Base-by-base conservation (phyloP, 2,113 vertebrate genomes). In the Coptodon bakossiorum region DNA sequence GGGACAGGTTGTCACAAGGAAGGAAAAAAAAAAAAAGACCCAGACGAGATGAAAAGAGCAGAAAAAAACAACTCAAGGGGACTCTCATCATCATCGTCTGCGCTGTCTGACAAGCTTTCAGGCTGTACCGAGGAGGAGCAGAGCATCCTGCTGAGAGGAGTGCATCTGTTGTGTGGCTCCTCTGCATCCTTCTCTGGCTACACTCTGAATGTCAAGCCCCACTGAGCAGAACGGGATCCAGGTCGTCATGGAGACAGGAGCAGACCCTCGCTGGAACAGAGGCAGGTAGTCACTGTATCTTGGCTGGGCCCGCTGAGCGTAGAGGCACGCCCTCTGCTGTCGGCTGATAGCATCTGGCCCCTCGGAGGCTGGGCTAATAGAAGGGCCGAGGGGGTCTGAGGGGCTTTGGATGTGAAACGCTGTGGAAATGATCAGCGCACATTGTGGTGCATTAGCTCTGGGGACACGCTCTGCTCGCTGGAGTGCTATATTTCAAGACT, bases 161-260 rank as follows among this genome's bases (percentile, higher is more conserved):
- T 90, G 93, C 93, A 94, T 94, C 94, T 95, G 92, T 89, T 95
- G 89, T 92, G 92, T 88, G 89, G 76, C 90, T 94, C 89, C 88
- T 87, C 93, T 93, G 92, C 94, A 94, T 95, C 94, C 91, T 89
- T 93, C 89, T 90, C 89, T 88, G 56, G 93, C 94, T 94, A 87
- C 93, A 91, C 94, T 94, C 89, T 95, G 94, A 96, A 95, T 95
- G 95, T 96, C 94, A 95, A 94, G 94, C 92, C 93, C 92, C 81
- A 76, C 86, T 88, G 93, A 95, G 81, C 94, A 95, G 94, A 93
- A 91, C 94, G 88, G 93, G 90, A 92, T 94, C 91, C 91, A 85
- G 93, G 95, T 96, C 92, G 95, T 94, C 95, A 96, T 95, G 94
- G 95, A 94, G 95, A 95, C 93, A 95, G 92, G 89, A 92, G 92